Conservation (phyloP, 1,140 invertebrate genomes). For the Zaprionus kolodkinae region DNA sequence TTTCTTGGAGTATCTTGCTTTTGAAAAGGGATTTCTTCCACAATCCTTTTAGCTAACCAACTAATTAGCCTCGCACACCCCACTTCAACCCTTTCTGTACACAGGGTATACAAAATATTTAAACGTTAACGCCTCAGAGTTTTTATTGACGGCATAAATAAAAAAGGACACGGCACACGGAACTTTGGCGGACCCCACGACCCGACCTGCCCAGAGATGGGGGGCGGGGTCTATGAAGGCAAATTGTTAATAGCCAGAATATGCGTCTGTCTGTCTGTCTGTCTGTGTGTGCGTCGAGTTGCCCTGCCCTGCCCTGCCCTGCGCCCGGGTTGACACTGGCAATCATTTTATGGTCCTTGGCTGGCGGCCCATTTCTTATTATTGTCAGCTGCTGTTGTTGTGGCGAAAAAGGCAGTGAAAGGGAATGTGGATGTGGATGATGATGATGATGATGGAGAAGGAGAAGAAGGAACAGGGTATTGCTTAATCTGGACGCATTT, state of each 20-base stretch:
- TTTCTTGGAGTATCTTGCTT: no score
- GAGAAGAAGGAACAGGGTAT: neutral
- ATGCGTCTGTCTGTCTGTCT: neutral
- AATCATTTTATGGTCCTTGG: slow-evolving; percentile 28
- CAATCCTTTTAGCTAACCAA: no score
- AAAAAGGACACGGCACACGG: slow-evolving; percentile 24
- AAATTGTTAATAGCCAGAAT: slow-evolving; percentile 27
- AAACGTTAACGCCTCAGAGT: slow-evolving; percentile 55
- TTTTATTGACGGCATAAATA: slow-evolving; percentile 73
- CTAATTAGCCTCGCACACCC: neutral
- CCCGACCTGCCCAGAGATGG: neutral
- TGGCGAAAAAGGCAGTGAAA: neutral
- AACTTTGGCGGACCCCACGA: neutral
- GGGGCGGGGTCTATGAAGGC: neutral
- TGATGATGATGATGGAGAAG: neutral
- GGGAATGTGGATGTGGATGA: neutral
- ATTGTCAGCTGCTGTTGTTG: slow-evolving; percentile 37
- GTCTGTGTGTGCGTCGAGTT: neutral
- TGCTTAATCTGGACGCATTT: slow-evolving; percentile 50
- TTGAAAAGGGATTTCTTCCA: neutral
- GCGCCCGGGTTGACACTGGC: slow-evolving; percentile 8
- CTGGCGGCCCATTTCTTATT: slow-evolving; percentile 27
- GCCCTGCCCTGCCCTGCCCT: neutral
- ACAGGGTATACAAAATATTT: slow-evolving; percentile 7
- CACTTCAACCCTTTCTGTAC: neutral